A percentile compares a stretch with the other conserved stretches of the same genome.
Conservation (phyloP, 2,888 invertebrate species). For the Junonia oenone region DNA sequence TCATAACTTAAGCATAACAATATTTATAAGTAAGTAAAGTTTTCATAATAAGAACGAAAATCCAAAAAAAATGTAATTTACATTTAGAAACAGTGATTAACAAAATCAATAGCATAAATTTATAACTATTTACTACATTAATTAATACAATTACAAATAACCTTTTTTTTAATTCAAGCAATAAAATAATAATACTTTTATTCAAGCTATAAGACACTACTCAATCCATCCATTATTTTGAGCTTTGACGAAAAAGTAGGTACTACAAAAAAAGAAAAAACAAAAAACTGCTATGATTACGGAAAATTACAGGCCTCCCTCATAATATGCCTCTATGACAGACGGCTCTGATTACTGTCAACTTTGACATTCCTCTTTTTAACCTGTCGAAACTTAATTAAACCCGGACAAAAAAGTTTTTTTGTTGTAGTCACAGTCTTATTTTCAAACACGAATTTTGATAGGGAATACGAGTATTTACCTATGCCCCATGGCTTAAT, state of each 20-base stretch:
- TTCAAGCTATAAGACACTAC: not conserved
- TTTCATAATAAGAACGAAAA: no score
- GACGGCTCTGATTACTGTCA: slow-evolving; percentile 16
- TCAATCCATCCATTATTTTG: not conserved
- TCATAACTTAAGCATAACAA: no score
- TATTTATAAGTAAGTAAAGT: no score
- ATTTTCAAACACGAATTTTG: not conserved
- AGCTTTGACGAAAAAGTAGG: not conserved
- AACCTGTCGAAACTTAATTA: slow-evolving; percentile 17
- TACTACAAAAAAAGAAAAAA: not conserved
- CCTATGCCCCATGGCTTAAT: no score
- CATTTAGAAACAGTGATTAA: no score
- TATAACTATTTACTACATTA: no score
- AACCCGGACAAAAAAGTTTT: not conserved
- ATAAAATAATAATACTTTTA: not conserved
- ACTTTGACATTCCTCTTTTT: slow-evolving; percentile 14
- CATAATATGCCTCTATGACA: slow-evolving; percentile 12
- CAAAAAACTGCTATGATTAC: slow-evolving; percentile 12
- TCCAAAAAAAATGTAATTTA: no score
- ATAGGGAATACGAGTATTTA: no score
- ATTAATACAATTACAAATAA: no score
- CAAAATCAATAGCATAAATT: no score
- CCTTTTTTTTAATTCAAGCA: no score
- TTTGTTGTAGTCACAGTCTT: not conserved
- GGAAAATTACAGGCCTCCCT: slow-evolving; percentile 12